Evolutionary conservation across 2,888 invertebrate species (phyloP).

Genomic region (Meiosimyza decipiens): DNA sequence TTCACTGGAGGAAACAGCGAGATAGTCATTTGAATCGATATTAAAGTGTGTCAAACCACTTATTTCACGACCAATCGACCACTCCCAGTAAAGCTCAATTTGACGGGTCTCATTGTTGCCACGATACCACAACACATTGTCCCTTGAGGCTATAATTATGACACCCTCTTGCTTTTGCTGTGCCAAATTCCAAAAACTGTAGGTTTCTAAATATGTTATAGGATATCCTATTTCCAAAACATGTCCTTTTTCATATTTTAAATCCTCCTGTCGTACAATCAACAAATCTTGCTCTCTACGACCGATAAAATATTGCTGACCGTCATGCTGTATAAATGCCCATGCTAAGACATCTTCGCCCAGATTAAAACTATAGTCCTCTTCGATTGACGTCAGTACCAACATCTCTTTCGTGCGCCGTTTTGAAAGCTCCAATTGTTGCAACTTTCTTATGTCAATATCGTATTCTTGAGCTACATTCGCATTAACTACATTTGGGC

Average conservation of each 20-base stretch:
- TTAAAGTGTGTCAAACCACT: constrained; percentile 52
- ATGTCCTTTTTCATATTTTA: constrained; percentile 41
- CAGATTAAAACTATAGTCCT: constrained; percentile 55
- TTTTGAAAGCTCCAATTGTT: constrained; percentile 53
- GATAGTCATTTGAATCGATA: constrained; percentile 50
- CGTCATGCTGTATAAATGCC: constrained; percentile 55
- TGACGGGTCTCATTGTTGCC: constrained; percentile 40
- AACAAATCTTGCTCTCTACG: constrained; percentile 50
- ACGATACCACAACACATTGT: constrained; percentile 58
- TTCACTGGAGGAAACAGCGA: constrained; percentile 52
- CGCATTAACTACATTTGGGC: constrained; percentile 55
- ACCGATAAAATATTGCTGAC: constrained; percentile 57
- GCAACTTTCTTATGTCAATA: constrained; percentile 53
- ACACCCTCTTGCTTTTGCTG: constrained; percentile 52
- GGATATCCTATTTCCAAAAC: constrained; percentile 44
- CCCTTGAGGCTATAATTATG: constrained; percentile 49
- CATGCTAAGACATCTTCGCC: constrained; percentile 58
- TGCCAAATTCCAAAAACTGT: constrained; percentile 55
- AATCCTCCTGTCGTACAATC: constrained; percentile 49
- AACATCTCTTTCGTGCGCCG: constrained; percentile 60
- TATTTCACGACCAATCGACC: constrained; percentile 53
- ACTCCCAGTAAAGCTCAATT: constrained; percentile 54
- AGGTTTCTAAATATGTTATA: constrained; percentile 51
- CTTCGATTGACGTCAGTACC: constrained; percentile 56
- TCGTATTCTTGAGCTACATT: constrained; percentile 42